phyloP scores from a whole-genome alignment of 2,888 invertebrate genomes.

The Dryocosmus kuriphilus region DNA sequence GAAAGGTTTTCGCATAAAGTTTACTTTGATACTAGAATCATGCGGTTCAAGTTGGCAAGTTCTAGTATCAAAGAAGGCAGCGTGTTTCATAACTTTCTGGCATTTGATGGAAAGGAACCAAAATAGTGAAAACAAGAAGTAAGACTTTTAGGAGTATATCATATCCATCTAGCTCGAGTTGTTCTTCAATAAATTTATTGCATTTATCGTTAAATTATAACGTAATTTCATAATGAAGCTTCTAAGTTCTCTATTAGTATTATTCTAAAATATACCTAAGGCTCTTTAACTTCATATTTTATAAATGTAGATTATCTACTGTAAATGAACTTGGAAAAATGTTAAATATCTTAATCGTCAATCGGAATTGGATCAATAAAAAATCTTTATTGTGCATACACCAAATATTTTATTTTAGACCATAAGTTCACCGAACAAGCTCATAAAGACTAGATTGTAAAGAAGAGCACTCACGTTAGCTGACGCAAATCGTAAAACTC shows the following conservation, averaged over 20 bases:
- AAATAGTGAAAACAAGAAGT: slow-evolving; percentile 13
- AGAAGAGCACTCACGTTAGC: slow-evolving; percentile 7
- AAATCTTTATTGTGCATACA: not conserved
- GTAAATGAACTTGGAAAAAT: too few species aligned
- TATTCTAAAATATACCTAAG: too few species aligned
- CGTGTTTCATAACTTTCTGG: slow-evolving; percentile 24
- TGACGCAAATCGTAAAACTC: slow-evolving; percentile 23
- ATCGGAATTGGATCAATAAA: not conserved
- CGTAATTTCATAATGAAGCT: too few species aligned
- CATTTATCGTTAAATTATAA: not conserved
- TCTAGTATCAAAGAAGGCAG: slow-evolving; percentile 4
- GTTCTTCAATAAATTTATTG: not conserved
- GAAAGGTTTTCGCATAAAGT: slow-evolving; percentile 8
- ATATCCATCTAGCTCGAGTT: not conserved
- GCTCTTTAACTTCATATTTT: too few species aligned
- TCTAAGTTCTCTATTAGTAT: too few species aligned
- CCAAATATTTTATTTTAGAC: not conserved
- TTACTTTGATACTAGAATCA: slow-evolving; percentile 18
- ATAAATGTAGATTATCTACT: too few species aligned
- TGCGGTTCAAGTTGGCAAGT: slow-evolving; percentile 21
- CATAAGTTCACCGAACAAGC: not conserved
- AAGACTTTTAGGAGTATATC: not conserved
- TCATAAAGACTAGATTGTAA: slow-evolving; percentile 9
- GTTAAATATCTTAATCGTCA: too few species aligned
- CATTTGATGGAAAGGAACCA: slow-evolving; percentile 7